Evolutionary conservation across 2,888 invertebrate species (phyloP).

Genomic region (Conistra vaccinii): DNA sequence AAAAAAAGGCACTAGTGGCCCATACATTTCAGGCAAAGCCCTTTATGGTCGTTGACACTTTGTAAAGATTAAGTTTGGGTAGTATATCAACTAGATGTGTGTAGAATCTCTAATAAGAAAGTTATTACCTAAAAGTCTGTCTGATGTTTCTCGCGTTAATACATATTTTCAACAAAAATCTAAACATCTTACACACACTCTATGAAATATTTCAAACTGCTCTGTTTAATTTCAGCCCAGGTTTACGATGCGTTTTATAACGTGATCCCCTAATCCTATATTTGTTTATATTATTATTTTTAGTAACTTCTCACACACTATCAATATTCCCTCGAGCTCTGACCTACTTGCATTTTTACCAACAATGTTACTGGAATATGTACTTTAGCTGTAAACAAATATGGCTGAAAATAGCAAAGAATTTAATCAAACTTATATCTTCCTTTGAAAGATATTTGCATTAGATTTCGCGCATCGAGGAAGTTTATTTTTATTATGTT

Average conservation of each 20-base stretch:
- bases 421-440: not conserved
- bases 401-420: not conserved
- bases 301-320: constrained; percentile 2
- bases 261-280: constrained; percentile 1
- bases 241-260: constrained; percentile 27
- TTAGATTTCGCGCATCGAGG: constrained; percentile 8
- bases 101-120: too few relatives aligned
- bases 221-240: not conserved
- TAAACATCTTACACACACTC: not conserved
- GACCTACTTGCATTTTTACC: constrained; percentile 37
- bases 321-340: constrained; percentile 18
- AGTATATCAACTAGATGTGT: too few relatives aligned
- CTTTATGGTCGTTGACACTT: not conserved
- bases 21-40: too few relatives aligned
- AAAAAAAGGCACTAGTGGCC: too few relatives aligned
- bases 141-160: not conserved
- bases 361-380: not conserved
- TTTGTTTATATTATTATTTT: constrained; percentile 32
- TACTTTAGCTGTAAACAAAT: not conserved
- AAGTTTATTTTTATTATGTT: not conserved
- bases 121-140: not conserved
- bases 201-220: not conserved
- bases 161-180: not conserved
- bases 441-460: constrained; percentile 4
- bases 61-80: too few relatives aligned